A percentile compares a stretch with the other conserved stretches of the same genome.
Conservation (phyloP, 2,888 invertebrate genomes). For the Eristalis arbustorum region DNA sequence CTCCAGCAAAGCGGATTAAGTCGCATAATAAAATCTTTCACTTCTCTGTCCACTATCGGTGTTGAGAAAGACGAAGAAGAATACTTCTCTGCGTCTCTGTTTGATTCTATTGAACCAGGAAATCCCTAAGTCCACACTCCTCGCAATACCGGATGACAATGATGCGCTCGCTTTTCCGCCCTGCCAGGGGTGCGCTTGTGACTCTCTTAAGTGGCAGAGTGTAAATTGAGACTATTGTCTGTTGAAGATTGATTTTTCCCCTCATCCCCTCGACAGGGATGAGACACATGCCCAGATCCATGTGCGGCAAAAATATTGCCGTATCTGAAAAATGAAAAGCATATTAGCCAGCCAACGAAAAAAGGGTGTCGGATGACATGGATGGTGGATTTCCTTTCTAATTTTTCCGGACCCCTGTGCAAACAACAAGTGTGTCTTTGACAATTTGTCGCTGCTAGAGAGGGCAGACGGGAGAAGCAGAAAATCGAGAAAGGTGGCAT, state of each 20-base stretch:
- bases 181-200: conserved; percentile 35
- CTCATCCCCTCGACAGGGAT: conserved; percentile 48
- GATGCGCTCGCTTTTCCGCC: conserved; percentile 16
- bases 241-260: conserved; percentile 61
- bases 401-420: conserved; percentile 61
- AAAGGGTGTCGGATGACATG: conserved; percentile 60
- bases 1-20: neutral
- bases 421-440: conserved; percentile 66
- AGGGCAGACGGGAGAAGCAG: neutral
- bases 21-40: neutral
- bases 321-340: conserved; percentile 62
- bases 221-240: conserved; percentile 70
- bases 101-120: conserved; percentile 45
- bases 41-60: neutral
- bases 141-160: conserved; percentile 48
- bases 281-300: conserved; percentile 18
- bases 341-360: conserved; percentile 56
- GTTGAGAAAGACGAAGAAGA: conserved; percentile 2
- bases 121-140: conserved; percentile 54
- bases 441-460: conserved; percentile 52
- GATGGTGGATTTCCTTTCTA: conserved; percentile 52
- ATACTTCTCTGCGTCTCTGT: conserved; percentile 25
- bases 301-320: conserved; percentile 56
- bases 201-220: conserved; percentile 62
- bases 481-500: conserved; percentile 65